Evolutionary conservation across 2,113 vertebrate species (phyloP), one percentile per base, ranked within the genome.

Genomic region (Beaufortia kweichowensis): DNA sequence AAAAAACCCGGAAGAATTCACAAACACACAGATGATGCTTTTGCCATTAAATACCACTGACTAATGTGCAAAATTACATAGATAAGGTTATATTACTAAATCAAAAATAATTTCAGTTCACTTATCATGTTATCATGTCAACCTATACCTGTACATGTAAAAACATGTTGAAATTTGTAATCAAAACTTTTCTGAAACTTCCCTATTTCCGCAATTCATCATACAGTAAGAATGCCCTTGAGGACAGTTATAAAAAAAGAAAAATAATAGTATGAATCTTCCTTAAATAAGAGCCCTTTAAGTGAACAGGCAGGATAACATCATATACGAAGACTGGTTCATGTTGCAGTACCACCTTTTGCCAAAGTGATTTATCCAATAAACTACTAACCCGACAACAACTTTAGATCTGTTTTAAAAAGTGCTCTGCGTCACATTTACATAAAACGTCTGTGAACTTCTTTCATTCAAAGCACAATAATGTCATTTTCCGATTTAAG

Each of bases 391-490:
- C 2, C 11, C 2, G 35, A 39, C 35, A 39, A 39, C 35, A 39
- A 39, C 35, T 39, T 39, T 10, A 31, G 19, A 15, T 24, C 3
- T 28, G 17, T n/a, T 2, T 35, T 33, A 33, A 53, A 21, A 53
- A 17, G 5, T 6, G 2, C 48, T 53, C 48, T 8, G 6, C 19
- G 2, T 21, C 7, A 53, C n/a, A 8, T n/a, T 50, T 1, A n/a
- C 21, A 7, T 21, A 53, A 53, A 66, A 46, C 17, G 15, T 33
- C 35, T 67, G 24, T 67, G 24, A 67, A 29, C 17, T 11, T 48
- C 15, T 48, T 31, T 68, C 43, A 50, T 75, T 69, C 76, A 28
- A 63, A n/a, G 48, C 68, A 64, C 48, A 35, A 71, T 48, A 65
- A 75, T 26, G 14, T 35, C 17, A 64, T 26, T 64, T 53, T 75